Conservation (phyloP, 2,797 vertebrate species). For the Chelon auratus region DNA sequence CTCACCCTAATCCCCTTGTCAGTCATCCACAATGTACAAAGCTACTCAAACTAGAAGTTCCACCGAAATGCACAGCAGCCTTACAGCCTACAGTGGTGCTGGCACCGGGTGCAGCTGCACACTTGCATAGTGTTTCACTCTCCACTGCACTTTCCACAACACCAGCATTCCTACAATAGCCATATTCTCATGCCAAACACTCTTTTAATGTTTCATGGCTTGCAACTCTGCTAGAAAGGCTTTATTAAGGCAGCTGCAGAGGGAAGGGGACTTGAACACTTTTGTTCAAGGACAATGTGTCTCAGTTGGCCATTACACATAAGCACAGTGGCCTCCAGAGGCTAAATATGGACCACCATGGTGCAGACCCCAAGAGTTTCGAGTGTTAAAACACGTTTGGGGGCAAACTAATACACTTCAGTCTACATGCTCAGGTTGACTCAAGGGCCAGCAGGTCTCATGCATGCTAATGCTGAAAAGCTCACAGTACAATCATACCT, state of each 20-base stretch:
- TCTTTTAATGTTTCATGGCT: slow-evolving; percentile 80
- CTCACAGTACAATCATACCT: slow-evolving; percentile 54
- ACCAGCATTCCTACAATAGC: slow-evolving; percentile 69
- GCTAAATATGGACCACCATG: slow-evolving; percentile 73
- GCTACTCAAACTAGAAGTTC: slow-evolving; percentile 48
- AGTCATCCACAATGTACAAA: slow-evolving; percentile 27
- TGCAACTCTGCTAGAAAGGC: slow-evolving; percentile 66
- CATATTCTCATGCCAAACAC: slow-evolving; percentile 83
- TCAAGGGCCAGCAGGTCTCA: slow-evolving; percentile 57
- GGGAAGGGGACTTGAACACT: slow-evolving; percentile 50
- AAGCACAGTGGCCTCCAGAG: slow-evolving; percentile 60
- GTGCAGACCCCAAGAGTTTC: slow-evolving; percentile 61
- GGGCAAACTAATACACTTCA: slow-evolving; percentile 62
- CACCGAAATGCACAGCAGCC: slow-evolving; percentile 43
- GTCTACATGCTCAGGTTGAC: slow-evolving; percentile 54
- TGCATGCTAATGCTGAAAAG: slow-evolving; percentile 58
- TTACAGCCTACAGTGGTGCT: slow-evolving; percentile 41
- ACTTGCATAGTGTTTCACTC: slow-evolving; percentile 69
- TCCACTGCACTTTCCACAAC: slow-evolving; percentile 65
- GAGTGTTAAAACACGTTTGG: slow-evolving; percentile 73
- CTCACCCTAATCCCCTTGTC: slow-evolving; percentile 35
- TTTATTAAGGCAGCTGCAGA: slow-evolving; percentile 65
- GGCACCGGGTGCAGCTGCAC: slow-evolving; percentile 80
- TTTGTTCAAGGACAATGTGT: slow-evolving; percentile 67
- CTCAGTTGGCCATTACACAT: slow-evolving; percentile 61